Base-by-base conservation (phyloP, 2,888 invertebrate species). In the Drosophila eohydei region DNA sequence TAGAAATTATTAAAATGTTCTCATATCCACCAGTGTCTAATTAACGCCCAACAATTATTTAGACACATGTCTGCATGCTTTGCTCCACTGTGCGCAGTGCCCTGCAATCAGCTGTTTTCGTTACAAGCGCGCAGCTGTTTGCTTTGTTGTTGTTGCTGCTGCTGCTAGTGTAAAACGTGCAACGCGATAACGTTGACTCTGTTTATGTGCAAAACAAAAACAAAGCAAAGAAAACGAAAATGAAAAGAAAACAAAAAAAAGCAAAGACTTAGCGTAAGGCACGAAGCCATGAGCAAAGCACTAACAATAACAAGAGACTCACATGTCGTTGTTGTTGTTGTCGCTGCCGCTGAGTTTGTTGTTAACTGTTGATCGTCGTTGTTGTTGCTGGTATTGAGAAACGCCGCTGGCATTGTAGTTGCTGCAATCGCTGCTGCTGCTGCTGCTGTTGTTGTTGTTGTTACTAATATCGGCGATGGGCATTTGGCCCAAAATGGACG, bases 221-320 rank as follows among this genome's bases (percentile, higher is more conserved):
- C 65, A 38, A 63, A 32, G 11, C 48, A n/a, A 50, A 28, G n/a
- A 50, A 11, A 62, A 55, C 44, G 38, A 52, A 55, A 14, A 48
- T 4, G 21, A 21, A 30, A 30, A 60, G 57, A 57, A 54, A 57
- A 21, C 50, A 50, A 43, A 34, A 14, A 65, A 57, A 55, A 62
- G 14, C 60, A 9, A 14, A 28, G 34, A 34, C 63, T 9, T 43
- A 6, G 26, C 26, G 40, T 36, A n/a, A 9, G 21, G 46, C 65
- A 40, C 65, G 65, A 14, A 65, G 66, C 34, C 66, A 66, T 34
- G 16, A 14, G 54, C 34, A 54, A 63, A 74, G 61, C 66, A 54
- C 68, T 56, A 75, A 81, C 68, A 58, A 64, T 52, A 54, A 65
- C 38, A 71, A 74, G 63, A 64, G 55, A 88, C 83, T 83, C 72